A percentile compares a stretch with the other conserved stretches of the same genome.
Conservation (phyloP, 2,797 vertebrate species). For the Huso huso region DNA sequence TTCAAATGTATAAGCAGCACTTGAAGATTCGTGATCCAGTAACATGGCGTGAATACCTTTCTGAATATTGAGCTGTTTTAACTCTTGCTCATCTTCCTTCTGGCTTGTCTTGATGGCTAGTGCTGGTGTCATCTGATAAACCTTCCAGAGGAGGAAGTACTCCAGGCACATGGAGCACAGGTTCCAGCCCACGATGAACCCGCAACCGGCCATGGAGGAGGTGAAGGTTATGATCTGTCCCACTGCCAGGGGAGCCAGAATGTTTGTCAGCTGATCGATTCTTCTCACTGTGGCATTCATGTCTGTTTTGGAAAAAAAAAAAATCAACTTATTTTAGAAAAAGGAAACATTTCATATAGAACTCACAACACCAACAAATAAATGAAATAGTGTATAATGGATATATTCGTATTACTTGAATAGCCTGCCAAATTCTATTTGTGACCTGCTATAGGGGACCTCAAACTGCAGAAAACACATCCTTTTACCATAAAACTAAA, state of each 20-base stretch:
- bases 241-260: constrained; percentile 92
- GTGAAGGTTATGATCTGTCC: constrained; percentile 95
- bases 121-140: constrained; percentile 91
- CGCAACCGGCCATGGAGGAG: constrained; percentile 86
- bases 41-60: constrained; percentile 57
- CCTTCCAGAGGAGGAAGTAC: constrained; percentile 87
- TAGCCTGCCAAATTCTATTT: too few species aligned
- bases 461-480: too few species aligned
- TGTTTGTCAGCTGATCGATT: constrained; percentile 96
- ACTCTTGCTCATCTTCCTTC: constrained; percentile 74
- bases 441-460: too few species aligned
- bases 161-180: constrained; percentile 90
- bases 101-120: constrained; percentile 71
- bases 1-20: too few species aligned
- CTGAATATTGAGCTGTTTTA: constrained; percentile 71
- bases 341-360: not conserved
- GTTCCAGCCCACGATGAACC: constrained; percentile 95
- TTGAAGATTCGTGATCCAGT: too few species aligned
- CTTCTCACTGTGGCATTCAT: constrained; percentile 96
- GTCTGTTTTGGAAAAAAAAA: constrained; percentile 46
- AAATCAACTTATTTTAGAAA: constrained; percentile 2
- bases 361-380: not conserved
- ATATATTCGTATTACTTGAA: not conserved
- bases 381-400: not conserved
- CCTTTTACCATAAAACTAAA: too few species aligned